Percentiles rank a stretch among this genome's conserved stretches.
Conservation (phyloP, 2,113 vertebrate genomes). For the Sterrhoptilus dennistouni region DNA sequence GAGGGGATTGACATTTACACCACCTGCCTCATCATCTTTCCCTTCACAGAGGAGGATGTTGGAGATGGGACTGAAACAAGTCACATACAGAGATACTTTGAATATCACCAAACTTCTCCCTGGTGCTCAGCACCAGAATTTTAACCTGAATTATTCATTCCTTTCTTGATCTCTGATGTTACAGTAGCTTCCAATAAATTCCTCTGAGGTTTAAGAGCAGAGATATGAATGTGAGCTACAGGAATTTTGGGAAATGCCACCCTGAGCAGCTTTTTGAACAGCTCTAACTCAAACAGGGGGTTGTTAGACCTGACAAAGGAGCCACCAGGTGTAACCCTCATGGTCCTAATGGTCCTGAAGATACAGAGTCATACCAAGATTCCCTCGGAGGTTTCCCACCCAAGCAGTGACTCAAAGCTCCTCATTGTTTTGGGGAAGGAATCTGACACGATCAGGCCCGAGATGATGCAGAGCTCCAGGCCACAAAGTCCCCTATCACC, state of each 20-base stretch:
- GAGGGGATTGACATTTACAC: neutral
- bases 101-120: neutral
- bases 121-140: neutral
- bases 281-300: neutral
- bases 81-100: neutral
- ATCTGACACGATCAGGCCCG: constrained; percentile 36
- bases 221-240: neutral
- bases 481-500: constrained; percentile 38
- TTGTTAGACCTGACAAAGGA: neutral
- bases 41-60: neutral
- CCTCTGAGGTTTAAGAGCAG: neutral
- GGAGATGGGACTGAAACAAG: neutral
- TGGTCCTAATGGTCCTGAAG: neutral
- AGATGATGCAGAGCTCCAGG: neutral
- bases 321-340: neutral
- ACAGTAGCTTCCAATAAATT: neutral
- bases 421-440: constrained; percentile 35
- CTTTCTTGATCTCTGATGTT: neutral
- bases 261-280: neutral
- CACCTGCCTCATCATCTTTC: neutral
- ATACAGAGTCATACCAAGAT: neutral
- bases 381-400: constrained; percentile 30
- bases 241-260: neutral
- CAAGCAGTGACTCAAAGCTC: constrained; percentile 2
- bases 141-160: accelerated